Conservation (phyloP, 2,797 vertebrate genomes). For the Coregonus sp. region DNA sequence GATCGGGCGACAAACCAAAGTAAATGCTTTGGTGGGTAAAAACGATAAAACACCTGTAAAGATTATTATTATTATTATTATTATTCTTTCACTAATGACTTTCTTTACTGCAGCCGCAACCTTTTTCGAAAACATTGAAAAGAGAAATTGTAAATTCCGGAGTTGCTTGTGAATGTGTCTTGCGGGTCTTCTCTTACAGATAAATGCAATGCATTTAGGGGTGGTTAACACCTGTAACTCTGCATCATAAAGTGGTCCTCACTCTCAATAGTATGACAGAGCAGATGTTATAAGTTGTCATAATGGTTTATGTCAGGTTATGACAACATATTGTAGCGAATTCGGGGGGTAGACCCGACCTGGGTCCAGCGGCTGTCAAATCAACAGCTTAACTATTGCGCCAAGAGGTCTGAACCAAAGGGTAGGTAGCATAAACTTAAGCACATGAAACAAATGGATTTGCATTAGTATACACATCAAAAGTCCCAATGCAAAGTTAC, state of each 20-base stretch:
- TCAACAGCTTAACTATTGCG: too few relatives aligned
- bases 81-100: slow-evolving; percentile 71
- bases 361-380: too few relatives aligned
- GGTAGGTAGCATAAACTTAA: too few relatives aligned
- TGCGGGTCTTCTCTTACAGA: slow-evolving; percentile 12
- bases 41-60: slow-evolving; percentile 78
- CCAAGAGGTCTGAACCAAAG: too few relatives aligned
- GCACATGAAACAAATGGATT: too few relatives aligned
- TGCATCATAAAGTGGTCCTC: background rate
- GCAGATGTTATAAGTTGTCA: background rate
- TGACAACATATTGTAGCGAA: background rate
- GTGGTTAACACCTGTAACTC: background rate
- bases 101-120: slow-evolving; percentile 72
- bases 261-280: background rate
- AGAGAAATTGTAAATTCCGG: slow-evolving; percentile 20
- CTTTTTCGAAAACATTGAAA: slow-evolving; percentile 33
- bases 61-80: slow-evolving; percentile 68
- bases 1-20: slow-evolving; percentile 99
- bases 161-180: slow-evolving; percentile 42
- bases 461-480: too few relatives aligned
- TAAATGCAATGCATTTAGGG: background rate
- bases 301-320: background rate
- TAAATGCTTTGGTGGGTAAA: slow-evolving; percentile 99
- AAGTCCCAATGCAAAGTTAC: too few relatives aligned
- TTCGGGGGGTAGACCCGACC: too few relatives aligned